A percentile compares a stretch with the other conserved stretches of the same genome.
Conservation (phyloP, 1,140 invertebrate species). For the Eulimnadia texana region DNA sequence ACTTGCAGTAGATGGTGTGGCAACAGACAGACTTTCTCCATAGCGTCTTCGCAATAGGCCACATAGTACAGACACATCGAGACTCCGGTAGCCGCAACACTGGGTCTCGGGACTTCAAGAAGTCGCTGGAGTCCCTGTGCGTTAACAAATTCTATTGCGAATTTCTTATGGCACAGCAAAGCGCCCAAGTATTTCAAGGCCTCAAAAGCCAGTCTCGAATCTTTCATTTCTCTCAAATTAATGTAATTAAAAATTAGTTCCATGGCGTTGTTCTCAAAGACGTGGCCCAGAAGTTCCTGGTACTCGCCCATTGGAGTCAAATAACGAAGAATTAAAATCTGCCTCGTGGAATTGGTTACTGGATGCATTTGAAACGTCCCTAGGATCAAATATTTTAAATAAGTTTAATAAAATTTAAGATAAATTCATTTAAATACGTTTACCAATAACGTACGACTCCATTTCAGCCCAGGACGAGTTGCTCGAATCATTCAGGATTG, state of each 20-base stretch:
- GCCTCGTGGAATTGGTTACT: conserved; percentile 65
- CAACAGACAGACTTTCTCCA: conserved; percentile 83
- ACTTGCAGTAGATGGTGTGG: conserved; percentile 53
- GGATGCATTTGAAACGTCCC: conserved; percentile 70
- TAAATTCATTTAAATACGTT: neutral
- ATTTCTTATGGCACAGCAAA: conserved; percentile 91
- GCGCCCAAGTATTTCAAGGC: conserved; percentile 85
- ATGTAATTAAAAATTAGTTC: conserved; percentile 79
- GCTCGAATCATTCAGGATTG: conserved; percentile 9
- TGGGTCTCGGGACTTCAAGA: conserved; percentile 75
- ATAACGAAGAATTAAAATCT: conserved; percentile 83
- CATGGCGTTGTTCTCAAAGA: conserved; percentile 82
- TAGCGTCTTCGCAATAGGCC: conserved; percentile 91
- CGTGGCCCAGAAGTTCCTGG: conserved; percentile 83
- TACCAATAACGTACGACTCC: conserved; percentile 64
- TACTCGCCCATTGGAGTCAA: conserved; percentile 90
- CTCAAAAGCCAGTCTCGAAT: conserved; percentile 86
- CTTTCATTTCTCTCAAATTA: conserved; percentile 71
- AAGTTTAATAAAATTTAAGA: neutral
- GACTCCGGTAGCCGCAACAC: conserved; percentile 86
- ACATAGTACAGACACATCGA: conserved; percentile 92
- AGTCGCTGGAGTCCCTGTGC: conserved; percentile 67
- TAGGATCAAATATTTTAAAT: neutral
- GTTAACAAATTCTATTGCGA: conserved; percentile 85
- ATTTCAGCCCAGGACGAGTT: conserved; percentile 85